Percentiles rank a stretch among this genome's conserved stretches.
Evolutionary conservation across 2,797 vertebrate genomes (phyloP).

Genomic region (Galago senegalensis): DNA sequence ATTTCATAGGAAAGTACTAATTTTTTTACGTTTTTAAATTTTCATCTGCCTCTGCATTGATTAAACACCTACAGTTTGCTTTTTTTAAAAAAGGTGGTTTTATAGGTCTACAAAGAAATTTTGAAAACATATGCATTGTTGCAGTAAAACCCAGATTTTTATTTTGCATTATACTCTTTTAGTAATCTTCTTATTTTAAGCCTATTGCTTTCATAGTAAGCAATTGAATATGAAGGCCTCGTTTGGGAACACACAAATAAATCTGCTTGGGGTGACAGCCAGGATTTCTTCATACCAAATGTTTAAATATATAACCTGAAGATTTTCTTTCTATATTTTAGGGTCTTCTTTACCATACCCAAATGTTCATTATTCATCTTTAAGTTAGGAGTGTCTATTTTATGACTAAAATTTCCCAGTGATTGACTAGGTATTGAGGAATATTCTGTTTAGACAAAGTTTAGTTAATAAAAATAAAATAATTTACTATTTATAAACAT

Average conservation of each 20-base stretch:
- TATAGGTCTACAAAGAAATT: neutral
- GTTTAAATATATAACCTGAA: slow-evolving; percentile 60
- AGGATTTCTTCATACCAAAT: slow-evolving; percentile 48
- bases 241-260: neutral
- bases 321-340: slow-evolving; percentile 13
- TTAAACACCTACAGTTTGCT: neutral
- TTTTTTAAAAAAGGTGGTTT: neutral
- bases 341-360: neutral
- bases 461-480: slow-evolving; percentile 13
- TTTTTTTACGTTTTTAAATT: neutral
- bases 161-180: neutral
- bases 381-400: neutral
- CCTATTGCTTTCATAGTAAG: slow-evolving; percentile 34
- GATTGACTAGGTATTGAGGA: neutral
- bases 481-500: neutral
- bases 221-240: neutral
- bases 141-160: neutral
- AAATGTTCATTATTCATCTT: slow-evolving; percentile 40
- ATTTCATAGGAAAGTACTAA: neutral
- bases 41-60: neutral
- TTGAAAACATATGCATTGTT: neutral
- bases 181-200: slow-evolving; percentile 39
- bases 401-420: slow-evolving; percentile 5
- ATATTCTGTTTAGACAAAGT: neutral
- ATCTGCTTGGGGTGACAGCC: slow-evolving; percentile 31